Percentiles rank a stretch among this genome's conserved stretches.
Conservation (phyloP, 2,888 invertebrate species). For the Cecidostiba fungosa region DNA sequence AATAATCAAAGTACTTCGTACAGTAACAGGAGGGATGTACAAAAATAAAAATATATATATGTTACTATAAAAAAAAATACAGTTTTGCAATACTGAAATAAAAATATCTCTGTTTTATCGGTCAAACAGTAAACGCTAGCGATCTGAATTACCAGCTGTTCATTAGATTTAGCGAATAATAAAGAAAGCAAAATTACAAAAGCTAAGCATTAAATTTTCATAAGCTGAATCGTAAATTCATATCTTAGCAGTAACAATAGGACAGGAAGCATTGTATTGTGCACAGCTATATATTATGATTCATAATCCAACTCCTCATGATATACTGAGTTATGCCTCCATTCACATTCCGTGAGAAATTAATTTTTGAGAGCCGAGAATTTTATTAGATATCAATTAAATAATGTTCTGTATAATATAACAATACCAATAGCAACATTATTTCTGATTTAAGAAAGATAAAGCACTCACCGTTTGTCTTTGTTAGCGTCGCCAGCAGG, state of each 20-base stretch:
- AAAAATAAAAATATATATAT: not conserved
- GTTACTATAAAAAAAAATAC: not conserved
- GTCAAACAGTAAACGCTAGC: not conserved
- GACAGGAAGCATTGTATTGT: slow-evolving; percentile 1
- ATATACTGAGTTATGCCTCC: not conserved
- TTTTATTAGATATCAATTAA: not conserved
- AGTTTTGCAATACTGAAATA: not conserved
- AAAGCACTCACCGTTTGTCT: slow-evolving; percentile 38
- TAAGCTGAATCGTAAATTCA: not conserved
- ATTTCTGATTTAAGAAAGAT: not conserved
- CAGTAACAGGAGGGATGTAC: not conserved
- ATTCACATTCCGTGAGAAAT: not conserved
- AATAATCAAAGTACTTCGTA: not conserved
- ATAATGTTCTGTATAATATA: not conserved
- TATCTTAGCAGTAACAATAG: not conserved
- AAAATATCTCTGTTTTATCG: not conserved
- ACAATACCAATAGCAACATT: too few species aligned
- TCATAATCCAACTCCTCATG: not conserved
- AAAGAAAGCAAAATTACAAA: not conserved
- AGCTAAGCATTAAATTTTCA: not conserved
- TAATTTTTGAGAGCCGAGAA: not conserved
- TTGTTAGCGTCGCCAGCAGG: slow-evolving; percentile 71
- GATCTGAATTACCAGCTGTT: slow-evolving; percentile 28
- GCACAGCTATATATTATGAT: not conserved
- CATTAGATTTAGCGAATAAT: not conserved